Conservation (phyloP, 2,888 invertebrate genomes). For the Leucania comma region DNA sequence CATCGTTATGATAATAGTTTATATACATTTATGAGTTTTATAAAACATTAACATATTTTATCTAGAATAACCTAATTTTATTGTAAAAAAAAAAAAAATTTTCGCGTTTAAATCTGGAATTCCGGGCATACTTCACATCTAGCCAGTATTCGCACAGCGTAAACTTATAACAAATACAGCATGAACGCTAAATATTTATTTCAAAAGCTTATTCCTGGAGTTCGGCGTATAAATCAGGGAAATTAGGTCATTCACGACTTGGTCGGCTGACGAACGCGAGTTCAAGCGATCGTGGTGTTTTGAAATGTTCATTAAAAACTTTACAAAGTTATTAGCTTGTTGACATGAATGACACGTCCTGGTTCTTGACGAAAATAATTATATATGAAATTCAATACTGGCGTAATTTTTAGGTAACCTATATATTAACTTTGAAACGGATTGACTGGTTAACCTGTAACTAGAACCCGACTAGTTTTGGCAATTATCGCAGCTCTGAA, state of each 20-base stretch:
- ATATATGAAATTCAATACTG: constrained; percentile 35
- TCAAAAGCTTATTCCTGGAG: constrained; percentile 73
- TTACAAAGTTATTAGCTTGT: constrained; percentile 60
- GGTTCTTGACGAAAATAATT: constrained; percentile 52
- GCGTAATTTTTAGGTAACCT: constrained; percentile 38
- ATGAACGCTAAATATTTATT: constrained; percentile 68
- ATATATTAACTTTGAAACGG: constrained; percentile 22
- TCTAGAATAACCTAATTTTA: constrained; percentile 3
- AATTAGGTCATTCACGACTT: constrained; percentile 73
- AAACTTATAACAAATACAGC: constrained; percentile 54
- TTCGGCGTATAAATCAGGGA: constrained; percentile 72
- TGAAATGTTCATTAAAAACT: constrained; percentile 59
- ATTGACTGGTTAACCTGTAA: not conserved
- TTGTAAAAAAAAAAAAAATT: not conserved
- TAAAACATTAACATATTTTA: not conserved
- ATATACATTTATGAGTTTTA: not conserved
- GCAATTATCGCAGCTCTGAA: too few relatives aligned
- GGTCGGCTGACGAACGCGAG: constrained; percentile 41
- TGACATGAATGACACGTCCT: constrained; percentile 59
- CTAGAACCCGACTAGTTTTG: not conserved
- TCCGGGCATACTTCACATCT: constrained; percentile 13
- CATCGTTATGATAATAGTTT: constrained; percentile 4
- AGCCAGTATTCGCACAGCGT: constrained; percentile 38
- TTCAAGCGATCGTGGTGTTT: constrained; percentile 34
- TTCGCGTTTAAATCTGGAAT: not conserved